phyloP scores from a whole-genome alignment of 1,140 invertebrate species.

The Drosophila oshimai region DNA sequence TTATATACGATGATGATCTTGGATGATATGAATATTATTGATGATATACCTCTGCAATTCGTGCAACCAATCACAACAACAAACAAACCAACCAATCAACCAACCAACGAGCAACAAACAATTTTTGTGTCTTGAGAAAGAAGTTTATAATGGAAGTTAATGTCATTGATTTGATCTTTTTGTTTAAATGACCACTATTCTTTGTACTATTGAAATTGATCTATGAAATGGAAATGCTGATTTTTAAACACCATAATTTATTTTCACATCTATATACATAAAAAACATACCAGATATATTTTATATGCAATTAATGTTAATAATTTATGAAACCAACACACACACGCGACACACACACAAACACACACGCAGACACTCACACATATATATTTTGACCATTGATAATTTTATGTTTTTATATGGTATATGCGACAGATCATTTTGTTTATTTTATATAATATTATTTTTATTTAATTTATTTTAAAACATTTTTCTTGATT shows the following conservation, averaged over 20 bases:
- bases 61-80: constrained; percentile 35
- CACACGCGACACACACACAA: constrained; percentile 7
- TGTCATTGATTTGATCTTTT: neutral
- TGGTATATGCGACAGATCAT: constrained; percentile 54
- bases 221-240: constrained; percentile 21
- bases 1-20: constrained; percentile 29
- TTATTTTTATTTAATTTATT: constrained; percentile 64
- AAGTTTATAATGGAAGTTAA: constrained; percentile 9
- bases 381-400: constrained; percentile 64
- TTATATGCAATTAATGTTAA: constrained; percentile 68
- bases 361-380: constrained; percentile 22
- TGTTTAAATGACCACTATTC: constrained; percentile 11
- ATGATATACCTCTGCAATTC: constrained; percentile 42
- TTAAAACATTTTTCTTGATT: constrained; percentile 51
- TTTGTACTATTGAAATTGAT: constrained; percentile 12
- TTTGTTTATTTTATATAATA: constrained; percentile 54
- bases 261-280: constrained; percentile 45
- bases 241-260: constrained; percentile 61
- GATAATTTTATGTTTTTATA: constrained; percentile 75
- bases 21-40: constrained; percentile 39
- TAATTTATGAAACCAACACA: constrained; percentile 65
- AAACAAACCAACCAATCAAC: constrained; percentile 1
- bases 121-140: constrained; percentile 1
- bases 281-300: constrained; percentile 43
- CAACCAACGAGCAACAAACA: constrained; percentile 3